These are phyloP conservation scores for Dynastes hyllus DNA, from an alignment of 2,888 invertebrate species.

Conservation along the genomic window DNA sequence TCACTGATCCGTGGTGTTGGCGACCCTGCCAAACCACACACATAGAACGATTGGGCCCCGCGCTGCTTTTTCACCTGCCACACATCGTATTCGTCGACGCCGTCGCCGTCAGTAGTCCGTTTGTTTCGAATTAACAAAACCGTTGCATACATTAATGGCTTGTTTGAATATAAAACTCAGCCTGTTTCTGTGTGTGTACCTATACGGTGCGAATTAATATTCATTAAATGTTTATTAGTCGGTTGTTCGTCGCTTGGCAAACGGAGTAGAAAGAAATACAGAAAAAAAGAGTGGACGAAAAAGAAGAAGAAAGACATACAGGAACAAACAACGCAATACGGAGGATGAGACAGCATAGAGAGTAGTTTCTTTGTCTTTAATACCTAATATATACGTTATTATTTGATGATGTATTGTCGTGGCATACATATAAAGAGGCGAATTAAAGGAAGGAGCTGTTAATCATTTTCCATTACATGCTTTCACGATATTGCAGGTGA, in stretches of 20 bases:
- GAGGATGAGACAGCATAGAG: background rate
- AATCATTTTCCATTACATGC: background rate
- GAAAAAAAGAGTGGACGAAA: background rate
- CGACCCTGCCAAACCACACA: conserved; percentile 24
- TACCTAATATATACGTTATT: conserved; percentile 5
- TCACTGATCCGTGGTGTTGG: conserved; percentile 6
- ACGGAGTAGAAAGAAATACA: conserved; percentile 5
- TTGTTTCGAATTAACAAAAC: conserved; percentile 43
- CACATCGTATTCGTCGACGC: background rate
- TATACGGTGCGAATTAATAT: conserved; percentile 39
- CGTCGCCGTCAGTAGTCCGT: conserved; percentile 21
- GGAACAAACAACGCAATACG: background rate
- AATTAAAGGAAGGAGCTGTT: background rate
- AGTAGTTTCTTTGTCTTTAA: conserved; percentile 6
- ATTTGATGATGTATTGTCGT: conserved; percentile 4
- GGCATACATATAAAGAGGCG: background rate
- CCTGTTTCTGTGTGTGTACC: conserved; percentile 34
- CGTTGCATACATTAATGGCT: conserved; percentile 47
- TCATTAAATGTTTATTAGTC: conserved; percentile 48
- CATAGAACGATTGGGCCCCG: conserved; percentile 21
- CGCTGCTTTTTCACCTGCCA: conserved; percentile 39
- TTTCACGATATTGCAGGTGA: no score
- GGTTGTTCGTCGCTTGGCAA: conserved; percentile 18
- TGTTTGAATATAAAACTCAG: conserved; percentile 44
- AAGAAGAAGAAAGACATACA: background rate